Conservation (phyloP, 2,888 invertebrate species). For the Agrochola circellaris region DNA sequence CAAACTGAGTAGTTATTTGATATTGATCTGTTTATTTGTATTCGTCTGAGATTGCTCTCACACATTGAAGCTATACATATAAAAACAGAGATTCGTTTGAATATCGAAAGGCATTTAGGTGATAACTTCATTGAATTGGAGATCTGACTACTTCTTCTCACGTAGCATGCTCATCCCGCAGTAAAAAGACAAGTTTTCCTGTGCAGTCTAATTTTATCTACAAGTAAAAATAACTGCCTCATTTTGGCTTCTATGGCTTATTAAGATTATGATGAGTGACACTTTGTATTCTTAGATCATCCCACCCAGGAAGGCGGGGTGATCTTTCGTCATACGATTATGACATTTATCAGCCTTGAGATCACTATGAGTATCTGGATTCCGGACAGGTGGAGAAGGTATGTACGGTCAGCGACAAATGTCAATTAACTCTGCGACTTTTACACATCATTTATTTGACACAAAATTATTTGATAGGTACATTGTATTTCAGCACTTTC, state of each 20-base stretch:
- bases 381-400: neutral
- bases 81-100: too few species aligned
- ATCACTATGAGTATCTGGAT: neutral
- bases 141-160: too few species aligned
- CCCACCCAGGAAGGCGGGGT: neutral
- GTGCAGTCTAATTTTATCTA: neutral
- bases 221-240: slow-evolving; percentile 28
- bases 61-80: too few species aligned
- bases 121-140: neutral
- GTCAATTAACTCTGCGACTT: too few species aligned
- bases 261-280: slow-evolving; percentile 33
- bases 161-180: too few species aligned
- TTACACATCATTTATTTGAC: too few species aligned
- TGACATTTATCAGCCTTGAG: slow-evolving; percentile 8
- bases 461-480: too few species aligned
- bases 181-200: neutral
- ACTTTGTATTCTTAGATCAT: neutral
- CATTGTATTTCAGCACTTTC: too few species aligned
- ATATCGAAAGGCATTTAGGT: too few species aligned
- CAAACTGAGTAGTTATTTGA: too few species aligned
- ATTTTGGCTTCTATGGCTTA: slow-evolving; percentile 3
- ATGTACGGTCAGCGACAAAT: neutral
- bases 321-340: slow-evolving; percentile 14
- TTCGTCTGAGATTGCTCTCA: too few species aligned
- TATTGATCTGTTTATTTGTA: too few species aligned